phyloP scores from a whole-genome alignment of 2,113 vertebrate genomes.

The Thinocorus orbignyianus region DNA sequence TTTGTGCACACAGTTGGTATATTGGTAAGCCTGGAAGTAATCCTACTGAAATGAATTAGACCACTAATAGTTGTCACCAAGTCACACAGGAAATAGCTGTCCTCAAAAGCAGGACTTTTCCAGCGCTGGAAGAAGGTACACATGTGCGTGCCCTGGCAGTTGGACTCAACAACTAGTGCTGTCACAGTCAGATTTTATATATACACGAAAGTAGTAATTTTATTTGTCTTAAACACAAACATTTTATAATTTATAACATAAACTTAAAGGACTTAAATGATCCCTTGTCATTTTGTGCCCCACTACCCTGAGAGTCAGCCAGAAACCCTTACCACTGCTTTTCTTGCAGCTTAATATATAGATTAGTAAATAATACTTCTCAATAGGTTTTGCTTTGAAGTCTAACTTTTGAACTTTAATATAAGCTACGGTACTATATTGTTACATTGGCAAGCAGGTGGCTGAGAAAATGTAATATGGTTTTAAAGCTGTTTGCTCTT shows the following conservation, averaged over 20 bases:
- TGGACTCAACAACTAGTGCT: background rate
- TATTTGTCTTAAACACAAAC: background rate
- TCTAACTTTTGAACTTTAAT: slow-evolving; percentile 3
- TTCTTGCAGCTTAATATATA: background rate
- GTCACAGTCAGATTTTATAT: background rate
- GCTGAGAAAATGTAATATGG: background rate
- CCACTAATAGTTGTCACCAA: background rate
- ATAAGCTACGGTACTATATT: background rate
- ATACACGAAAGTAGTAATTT: background rate
- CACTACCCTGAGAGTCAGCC: background rate
- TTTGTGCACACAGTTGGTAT: background rate
- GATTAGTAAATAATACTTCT: background rate
- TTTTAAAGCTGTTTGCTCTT: slow-evolving; percentile 4
- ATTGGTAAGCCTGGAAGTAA: background rate
- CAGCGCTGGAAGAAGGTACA: background rate
- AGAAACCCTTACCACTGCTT: background rate
- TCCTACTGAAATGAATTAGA: background rate
- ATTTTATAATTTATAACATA: background rate
- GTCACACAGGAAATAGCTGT: background rate
- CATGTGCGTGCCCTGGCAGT: too few relatives aligned
- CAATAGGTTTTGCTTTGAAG: background rate
- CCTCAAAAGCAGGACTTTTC: background rate
- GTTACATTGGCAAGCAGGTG: background rate
- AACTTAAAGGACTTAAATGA: background rate
- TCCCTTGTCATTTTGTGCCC: background rate